A percentile compares a stretch with the other conserved stretches of the same genome.
Evolutionary conservation across 2,797 vertebrate species (phyloP).

Genomic region (Tadarida brasiliensis): DNA sequence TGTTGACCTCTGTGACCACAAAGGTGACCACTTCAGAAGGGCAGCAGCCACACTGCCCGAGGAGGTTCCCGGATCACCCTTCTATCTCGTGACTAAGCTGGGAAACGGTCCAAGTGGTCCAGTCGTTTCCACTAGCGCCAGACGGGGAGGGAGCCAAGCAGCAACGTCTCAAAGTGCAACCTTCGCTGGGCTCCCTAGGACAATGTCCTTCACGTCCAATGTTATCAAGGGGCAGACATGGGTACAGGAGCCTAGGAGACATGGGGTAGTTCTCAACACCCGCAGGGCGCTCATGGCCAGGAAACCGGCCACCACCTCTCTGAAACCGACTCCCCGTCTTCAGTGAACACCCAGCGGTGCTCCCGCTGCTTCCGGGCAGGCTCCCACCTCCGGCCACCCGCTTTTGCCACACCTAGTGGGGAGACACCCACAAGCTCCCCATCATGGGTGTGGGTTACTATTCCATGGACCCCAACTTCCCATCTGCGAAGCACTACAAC

Average conservation of each 20-base stretch:
- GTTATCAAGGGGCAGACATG: fast-evolving
- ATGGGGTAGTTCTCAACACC: fast-evolving
- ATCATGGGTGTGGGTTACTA: too few species aligned
- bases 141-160: neutral
- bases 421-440: neutral
- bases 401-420: neutral
- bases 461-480: neutral
- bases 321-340: neutral
- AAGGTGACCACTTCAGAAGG: neutral
- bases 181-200: neutral
- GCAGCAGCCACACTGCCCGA: fast-evolving
- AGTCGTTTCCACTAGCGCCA: neutral
- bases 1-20: fast-evolving
- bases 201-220: neutral
- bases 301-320: neutral
- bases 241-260: neutral
- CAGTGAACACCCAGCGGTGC: fast-evolving
- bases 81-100: fast-evolving
- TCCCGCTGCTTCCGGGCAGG: neutral
- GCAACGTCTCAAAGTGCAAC: neutral
- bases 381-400: neutral
- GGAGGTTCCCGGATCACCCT: too few species aligned
- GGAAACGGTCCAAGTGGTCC: fast-evolving
- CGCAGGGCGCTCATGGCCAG: neutral
- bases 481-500: too few species aligned